Conservation (phyloP, 2,797 vertebrate species). For the Enteromius paludinosus region DNA sequence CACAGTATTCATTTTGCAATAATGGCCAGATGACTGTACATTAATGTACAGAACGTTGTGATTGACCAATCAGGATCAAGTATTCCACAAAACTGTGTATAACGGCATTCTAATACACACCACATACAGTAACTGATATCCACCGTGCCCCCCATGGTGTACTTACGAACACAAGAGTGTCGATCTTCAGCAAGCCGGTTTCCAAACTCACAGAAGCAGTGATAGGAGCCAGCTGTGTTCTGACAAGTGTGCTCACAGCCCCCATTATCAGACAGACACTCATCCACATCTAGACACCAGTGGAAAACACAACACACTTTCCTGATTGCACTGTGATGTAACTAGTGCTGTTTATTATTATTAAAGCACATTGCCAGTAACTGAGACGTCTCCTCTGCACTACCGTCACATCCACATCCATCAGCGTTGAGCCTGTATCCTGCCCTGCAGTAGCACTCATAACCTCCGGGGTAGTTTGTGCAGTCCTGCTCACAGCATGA, state of each 20-base stretch:
- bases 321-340: not conserved
- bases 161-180: slow-evolving; percentile 78
- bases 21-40: not conserved
- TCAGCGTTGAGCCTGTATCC: slow-evolving; percentile 79
- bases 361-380: not conserved
- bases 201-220: slow-evolving; percentile 76
- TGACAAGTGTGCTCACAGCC: slow-evolving; percentile 81
- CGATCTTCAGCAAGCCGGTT: slow-evolving; percentile 76
- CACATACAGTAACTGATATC: not conserved
- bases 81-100: not conserved
- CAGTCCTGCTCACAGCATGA: slow-evolving; percentile 86
- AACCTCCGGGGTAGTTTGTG: slow-evolving; percentile 83
- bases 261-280: slow-evolving; percentile 72
- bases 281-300: slow-evolving; percentile 78
- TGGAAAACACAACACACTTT: slow-evolving; percentile 20
- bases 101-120: not conserved
- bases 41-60: not conserved
- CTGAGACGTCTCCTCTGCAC: not conserved
- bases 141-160: not conserved
- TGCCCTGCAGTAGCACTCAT: slow-evolving; percentile 81
- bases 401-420: slow-evolving; percentile 84
- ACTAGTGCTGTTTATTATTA: not conserved
- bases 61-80: not conserved
- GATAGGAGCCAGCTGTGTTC: slow-evolving; percentile 83
- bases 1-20: not conserved